Evolutionary conservation across 2,797 vertebrate genomes (phyloP), one percentile per base, ranked within the genome.

Genomic region (Lutjanus argentimaculatus): DNA sequence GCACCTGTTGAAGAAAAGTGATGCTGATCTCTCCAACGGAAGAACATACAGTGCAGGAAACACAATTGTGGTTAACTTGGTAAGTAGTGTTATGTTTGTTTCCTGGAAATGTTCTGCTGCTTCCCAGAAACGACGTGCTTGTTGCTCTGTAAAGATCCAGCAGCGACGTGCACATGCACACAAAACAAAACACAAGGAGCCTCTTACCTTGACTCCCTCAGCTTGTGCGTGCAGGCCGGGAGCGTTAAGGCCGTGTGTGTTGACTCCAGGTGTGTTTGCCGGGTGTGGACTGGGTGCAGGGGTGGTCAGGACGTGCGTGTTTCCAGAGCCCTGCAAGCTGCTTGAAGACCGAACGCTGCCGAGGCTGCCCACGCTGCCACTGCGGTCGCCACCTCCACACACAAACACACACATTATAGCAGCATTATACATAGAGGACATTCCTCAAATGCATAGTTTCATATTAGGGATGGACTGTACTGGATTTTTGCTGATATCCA

Each of bases 181-280:
- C 8, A 65, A 8, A 8, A 51, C 19, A 25, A 13, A 30, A 49
- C 1, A 42, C 11, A 71, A 30, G 12, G 14, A 36, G 8, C 58
- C 22, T 71, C 68, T 68, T 63, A 94, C 98, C 97, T 99, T 99
- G 72, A 98, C 97, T 0, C 98, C 98, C 75, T 99, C 98, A 0
- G 98, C 93, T 82, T 97, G 95, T 0, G 98, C 97, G 0, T 98
- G 97, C 82, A 98, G 96, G 68, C 97, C 93, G 0, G 98, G 97
- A 2, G 95, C 94, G 21, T 96, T 97, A 0, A 97, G 95, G 67
- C 96, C 96, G 8, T 95, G 95, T 9, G 94, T 93, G 94, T 95
- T 96, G 67, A 95, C 72, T 16, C 93, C 94, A 0, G 93, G 86
- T 0, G 94, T 93, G 81, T 84, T 61, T 8, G 94, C 90, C 0